Percentiles rank a stretch among this genome's conserved stretches.
These are phyloP conservation scores for Eueremaeus valkanovi DNA, from an alignment of 2,888 invertebrate species.

Conservation along the genomic window DNA sequence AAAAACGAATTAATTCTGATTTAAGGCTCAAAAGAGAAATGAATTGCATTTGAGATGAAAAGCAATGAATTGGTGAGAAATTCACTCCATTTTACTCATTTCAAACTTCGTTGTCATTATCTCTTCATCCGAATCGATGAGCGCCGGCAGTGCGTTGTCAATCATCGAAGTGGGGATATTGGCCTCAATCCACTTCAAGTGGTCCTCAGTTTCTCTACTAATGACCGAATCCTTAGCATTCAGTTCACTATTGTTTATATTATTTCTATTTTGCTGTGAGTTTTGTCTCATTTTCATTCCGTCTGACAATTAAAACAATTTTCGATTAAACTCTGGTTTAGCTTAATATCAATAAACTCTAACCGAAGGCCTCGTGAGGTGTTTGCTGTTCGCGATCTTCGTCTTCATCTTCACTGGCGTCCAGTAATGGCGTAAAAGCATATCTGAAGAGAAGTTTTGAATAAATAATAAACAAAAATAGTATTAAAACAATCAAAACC, in stretches of 20 bases:
- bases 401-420: slow-evolving; percentile 68
- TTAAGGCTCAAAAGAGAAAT: background rate
- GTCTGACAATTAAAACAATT: slow-evolving; percentile 22
- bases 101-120: slow-evolving; percentile 79
- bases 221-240: slow-evolving; percentile 31
- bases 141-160: slow-evolving; percentile 57
- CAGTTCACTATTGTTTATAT: slow-evolving; percentile 29
- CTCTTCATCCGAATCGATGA: slow-evolving; percentile 75
- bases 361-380: slow-evolving; percentile 40
- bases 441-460: slow-evolving; percentile 53
- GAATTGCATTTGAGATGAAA: background rate
- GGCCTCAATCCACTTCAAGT: slow-evolving; percentile 87
- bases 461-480: background rate
- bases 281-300: slow-evolving; percentile 46
- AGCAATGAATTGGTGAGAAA: background rate
- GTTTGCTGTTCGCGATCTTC: slow-evolving; percentile 62
- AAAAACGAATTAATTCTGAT: background rate
- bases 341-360: background rate
- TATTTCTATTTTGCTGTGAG: slow-evolving; percentile 35
- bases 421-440: slow-evolving; percentile 87
- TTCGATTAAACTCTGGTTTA: background rate
- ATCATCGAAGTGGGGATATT: slow-evolving; percentile 73
- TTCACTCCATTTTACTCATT: slow-evolving; percentile 79
- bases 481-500: slow-evolving; percentile 59
- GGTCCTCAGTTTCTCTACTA: slow-evolving; percentile 61